These are phyloP conservation scores for Drosophila miranda DNA, from an alignment of 1,140 invertebrate genomes.

Conservation along the genomic window DNA sequence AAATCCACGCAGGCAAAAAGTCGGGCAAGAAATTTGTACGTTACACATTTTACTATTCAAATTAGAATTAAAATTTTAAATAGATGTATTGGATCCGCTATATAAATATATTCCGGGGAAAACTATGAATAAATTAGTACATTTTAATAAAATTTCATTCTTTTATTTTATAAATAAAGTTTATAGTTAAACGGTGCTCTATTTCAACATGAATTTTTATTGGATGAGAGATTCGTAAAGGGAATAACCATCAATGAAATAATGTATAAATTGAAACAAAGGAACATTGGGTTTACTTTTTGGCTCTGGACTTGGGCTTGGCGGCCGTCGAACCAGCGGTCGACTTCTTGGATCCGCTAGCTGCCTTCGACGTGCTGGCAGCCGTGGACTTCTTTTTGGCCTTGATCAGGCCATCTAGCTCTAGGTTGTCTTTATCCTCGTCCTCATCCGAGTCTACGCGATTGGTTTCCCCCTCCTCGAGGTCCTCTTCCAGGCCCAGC, in stretches of 20 bases:
- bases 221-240: no score
- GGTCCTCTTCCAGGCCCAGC: slow-evolving; percentile 51
- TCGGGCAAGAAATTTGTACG: no score
- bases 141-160: no score
- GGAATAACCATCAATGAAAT: not conserved
- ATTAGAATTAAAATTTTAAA: no score
- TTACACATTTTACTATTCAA: no score
- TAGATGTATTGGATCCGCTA: no score
- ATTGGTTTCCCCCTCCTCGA: slow-evolving; percentile 79
- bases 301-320: slow-evolving; percentile 58
- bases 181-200: no score
- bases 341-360: slow-evolving; percentile 47
- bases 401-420: slow-evolving; percentile 91
- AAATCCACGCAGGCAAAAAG: no score
- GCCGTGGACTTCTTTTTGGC: slow-evolving; percentile 67
- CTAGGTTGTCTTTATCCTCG: slow-evolving; percentile 86
- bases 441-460: slow-evolving; percentile 79
- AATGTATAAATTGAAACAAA: not conserved
- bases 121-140: no score
- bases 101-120: no score
- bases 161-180: no score
- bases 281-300: slow-evolving; percentile 39
- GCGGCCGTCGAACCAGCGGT: slow-evolving; percentile 14
- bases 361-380: slow-evolving; percentile 37
- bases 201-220: no score